Evolutionary conservation across 1,140 invertebrate genomes (phyloP), one percentile per base, ranked within the genome.

Genomic region (Heliconius congener): DNA sequence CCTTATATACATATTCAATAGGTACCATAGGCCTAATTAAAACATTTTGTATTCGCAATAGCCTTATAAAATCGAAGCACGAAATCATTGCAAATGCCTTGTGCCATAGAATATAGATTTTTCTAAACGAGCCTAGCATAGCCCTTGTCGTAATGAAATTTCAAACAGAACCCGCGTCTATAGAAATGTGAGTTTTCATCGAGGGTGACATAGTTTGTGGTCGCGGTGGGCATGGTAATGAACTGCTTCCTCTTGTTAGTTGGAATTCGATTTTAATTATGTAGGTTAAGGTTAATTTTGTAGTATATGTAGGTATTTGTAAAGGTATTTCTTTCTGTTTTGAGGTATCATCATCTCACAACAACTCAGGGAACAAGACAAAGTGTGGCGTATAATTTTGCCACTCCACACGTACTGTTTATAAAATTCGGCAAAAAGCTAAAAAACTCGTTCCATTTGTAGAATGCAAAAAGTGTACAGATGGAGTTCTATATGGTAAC

Each of bases 61-160:
- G 50, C 34, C 60, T 79, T 80, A 80, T 76, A n/a, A 80, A 80
- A 34, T 52, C 79, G 52, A 80, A 71, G 50, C 79, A 80, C 79
- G 79, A 71, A 76, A 66, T 42, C 71, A 39, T 76, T 76, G 79
- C 76, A 80, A 76, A 76, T 76, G 76, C 74, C 16, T 76, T 23
- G 71, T 76, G 71, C 71, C 79, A 57, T 77, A 76, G 79, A 80
- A 80, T 80, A 76, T 80, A 80, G 74, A 80, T 80, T 80, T 80
- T 80, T 76, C 79, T 76, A 80, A 80, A 76, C 79, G 52, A 76
- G 74, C 73, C 76, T 76, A 74, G 79, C 79, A 80, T 80, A 76
- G 74, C 79, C 74, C 79, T 80, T 70, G 73, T 71, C 71, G 50
- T 46, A 75, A 27, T 73, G 52, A 80, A 80, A 80, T 80, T 72